Evolutionary conservation across 2,888 invertebrate species (phyloP).

Genomic region (Troides aeacus): DNA sequence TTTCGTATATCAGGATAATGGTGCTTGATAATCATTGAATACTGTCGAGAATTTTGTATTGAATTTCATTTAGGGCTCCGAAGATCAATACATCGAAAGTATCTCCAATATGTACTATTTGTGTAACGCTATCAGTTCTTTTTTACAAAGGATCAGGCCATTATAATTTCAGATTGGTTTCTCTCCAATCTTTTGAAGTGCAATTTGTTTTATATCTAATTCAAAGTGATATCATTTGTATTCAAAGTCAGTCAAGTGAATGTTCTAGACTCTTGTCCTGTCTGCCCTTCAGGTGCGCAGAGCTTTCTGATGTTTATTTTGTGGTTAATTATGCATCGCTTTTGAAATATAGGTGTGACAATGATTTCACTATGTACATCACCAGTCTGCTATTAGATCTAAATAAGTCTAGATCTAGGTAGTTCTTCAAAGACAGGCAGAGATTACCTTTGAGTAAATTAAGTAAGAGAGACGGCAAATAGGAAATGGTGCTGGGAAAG

Average conservation of each 20-base stretch:
- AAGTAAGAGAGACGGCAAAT: too few relatives aligned
- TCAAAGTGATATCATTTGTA: constrained; percentile 25
- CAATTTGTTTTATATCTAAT: constrained; percentile 27
- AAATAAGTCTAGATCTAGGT: too few relatives aligned
- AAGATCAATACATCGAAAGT: constrained; percentile 18
- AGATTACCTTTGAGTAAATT: too few relatives aligned
- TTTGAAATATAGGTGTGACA: too few relatives aligned
- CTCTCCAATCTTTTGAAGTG: constrained; percentile 31
- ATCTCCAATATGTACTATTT: constrained; percentile 24
- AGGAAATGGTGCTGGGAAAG: too few relatives aligned
- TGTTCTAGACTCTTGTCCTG: constrained; percentile 16
- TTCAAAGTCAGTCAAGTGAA: constrained; percentile 23
- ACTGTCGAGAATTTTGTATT: background rate
- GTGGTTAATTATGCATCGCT: too few relatives aligned
- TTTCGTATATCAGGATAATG: background rate
- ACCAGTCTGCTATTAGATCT: too few relatives aligned
- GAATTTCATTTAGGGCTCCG: constrained; percentile 2
- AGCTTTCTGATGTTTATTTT: constrained; percentile 11
- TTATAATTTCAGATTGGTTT: constrained; percentile 36
- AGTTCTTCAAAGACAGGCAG: too few relatives aligned
- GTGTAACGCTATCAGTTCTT: constrained; percentile 25
- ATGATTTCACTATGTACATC: too few relatives aligned
- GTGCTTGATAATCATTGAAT: constrained; percentile 8
- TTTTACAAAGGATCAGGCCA: constrained; percentile 1
- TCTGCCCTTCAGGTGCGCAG: constrained; percentile 23